These are phyloP conservation scores for Philaenus spumarius DNA, from an alignment of 1,140 invertebrate genomes.

Conservation along the genomic window DNA sequence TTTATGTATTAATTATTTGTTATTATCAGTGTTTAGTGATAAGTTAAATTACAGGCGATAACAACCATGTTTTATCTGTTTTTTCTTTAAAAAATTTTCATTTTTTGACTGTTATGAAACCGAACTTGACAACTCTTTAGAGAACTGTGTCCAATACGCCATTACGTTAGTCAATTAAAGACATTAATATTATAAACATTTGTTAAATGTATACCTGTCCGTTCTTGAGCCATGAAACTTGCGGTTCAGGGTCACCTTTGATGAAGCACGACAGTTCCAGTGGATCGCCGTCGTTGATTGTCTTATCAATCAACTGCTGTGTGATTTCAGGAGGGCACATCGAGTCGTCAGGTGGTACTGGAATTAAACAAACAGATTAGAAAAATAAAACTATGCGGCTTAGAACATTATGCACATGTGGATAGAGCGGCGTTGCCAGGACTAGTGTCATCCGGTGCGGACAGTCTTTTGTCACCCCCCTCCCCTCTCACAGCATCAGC, in stretches of 20 bases:
- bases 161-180: not conserved
- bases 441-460: no score
- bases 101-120: no score
- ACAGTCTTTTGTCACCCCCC: no score
- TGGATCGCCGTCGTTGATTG: conserved; percentile 73
- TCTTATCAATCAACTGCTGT: conserved; percentile 58
- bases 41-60: no score
- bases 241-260: conserved; percentile 84
- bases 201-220: conserved; percentile 56
- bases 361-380: conserved; percentile 12
- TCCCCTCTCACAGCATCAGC: no score
- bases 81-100: no score
- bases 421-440: no score
- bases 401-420: no score
- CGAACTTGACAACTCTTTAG: conserved; percentile 14
- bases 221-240: conserved; percentile 80
- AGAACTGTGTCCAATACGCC: not conserved
- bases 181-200: not conserved
- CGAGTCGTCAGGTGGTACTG: conserved; percentile 77
- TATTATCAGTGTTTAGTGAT: no score
- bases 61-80: no score
- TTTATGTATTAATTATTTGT: no score
- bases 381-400: no score
- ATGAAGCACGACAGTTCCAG: conserved; percentile 71
- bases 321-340: conserved; percentile 82